Base-by-base conservation (phyloP, 2,797 vertebrate species). In the Peromyscus aztecus region DNA sequence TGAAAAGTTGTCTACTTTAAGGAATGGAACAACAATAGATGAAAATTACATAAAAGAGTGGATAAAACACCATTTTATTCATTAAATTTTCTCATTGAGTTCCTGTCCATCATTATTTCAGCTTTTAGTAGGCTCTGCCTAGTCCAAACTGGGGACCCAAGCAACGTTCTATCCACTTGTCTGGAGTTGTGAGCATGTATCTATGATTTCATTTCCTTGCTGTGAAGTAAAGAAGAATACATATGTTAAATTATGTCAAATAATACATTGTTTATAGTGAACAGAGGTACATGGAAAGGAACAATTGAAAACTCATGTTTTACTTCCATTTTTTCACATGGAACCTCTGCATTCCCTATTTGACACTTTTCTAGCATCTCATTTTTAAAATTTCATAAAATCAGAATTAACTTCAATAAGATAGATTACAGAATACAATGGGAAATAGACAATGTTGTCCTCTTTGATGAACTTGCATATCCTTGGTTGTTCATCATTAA, bases 351-450 rank as follows among this genome's bases (percentile, higher is more conserved):
- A n/a, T 67, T 92, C 27, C 23, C 31, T 86, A 69, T 49, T 27
- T 94, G 24, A 4, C 40, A 46, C 1, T 2, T 90, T 95, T 89
- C 80, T 89, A 82, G 6, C 7, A 77, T 1, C 5, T 90, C 19
- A 67, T 73, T 75, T 94, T 94, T 57, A 34, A 81, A 46, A 55
- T 87, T 65, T 9, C 24, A 67, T 82, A 87, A 91, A 80, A 19
- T 21, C 9, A 43, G 17, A 87, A 80, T 27, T 84, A 78, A 86
- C 89, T 59, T 96, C 75, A 17, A 24, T 19, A 76, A 59, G 31
- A 29, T 71, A 81, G 65, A 80, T 84, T 88, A 6, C 1, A 49
- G 75, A 86, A 95, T 40, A 67, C 82, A 59, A 40, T 55, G 0
- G n/a, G 4, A 76, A 21, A 34, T 46, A 34, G 17, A 40, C 40